Conservation (phyloP, 2,113 vertebrate genomes). For the Alectura lathami region DNA sequence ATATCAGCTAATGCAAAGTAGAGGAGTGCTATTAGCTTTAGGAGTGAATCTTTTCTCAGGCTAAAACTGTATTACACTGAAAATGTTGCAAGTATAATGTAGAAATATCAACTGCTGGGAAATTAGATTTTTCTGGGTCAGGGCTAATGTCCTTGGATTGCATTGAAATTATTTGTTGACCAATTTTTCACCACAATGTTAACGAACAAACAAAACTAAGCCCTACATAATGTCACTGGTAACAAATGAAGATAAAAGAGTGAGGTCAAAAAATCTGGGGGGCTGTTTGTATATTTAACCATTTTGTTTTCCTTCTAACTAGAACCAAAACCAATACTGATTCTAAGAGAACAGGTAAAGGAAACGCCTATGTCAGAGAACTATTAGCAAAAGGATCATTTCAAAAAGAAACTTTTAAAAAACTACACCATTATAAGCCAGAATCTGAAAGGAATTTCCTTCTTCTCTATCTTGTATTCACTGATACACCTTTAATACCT, state of each 20-base stretch:
- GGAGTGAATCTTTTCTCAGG: neutral
- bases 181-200: neutral
- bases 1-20: neutral
- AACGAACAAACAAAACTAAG: neutral
- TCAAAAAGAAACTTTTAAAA: neutral
- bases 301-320: neutral
- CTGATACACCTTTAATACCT: neutral
- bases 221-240: neutral
- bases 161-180: neutral
- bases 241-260: neutral
- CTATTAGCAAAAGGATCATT: neutral
- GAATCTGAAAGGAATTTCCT: neutral
- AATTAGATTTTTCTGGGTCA: neutral
- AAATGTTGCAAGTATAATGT: neutral
- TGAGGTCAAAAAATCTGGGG: neutral
- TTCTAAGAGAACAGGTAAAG: neutral
- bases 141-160: neutral
- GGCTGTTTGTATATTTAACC: neutral
- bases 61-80: neutral
- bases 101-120: neutral
- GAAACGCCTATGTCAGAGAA: neutral
- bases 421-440: accelerated
- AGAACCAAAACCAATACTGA: neutral
- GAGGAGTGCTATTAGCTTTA: neutral
- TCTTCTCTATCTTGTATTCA: neutral